Evolutionary conservation across 2,113 vertebrate genomes (phyloP).

Genomic region (human (Homo sapiens)): GRCh38 chr5:101626501-101627000

Average conservation of each 20-base stretch:
- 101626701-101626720: constrained; percentile 61
- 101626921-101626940: constrained; percentile 52
- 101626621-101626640: constrained; percentile 43
- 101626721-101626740: constrained; percentile 72
- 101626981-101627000: constrained; percentile 11
- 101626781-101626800: constrained; percentile 62
- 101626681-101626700: constrained; percentile 68
- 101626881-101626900: constrained; percentile 61
- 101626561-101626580: constrained; percentile 24
- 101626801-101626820: constrained; percentile 77
- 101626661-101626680: constrained; percentile 39
- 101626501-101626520: constrained; percentile 15
- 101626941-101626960: constrained; percentile 66
- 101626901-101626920: constrained; percentile 60
- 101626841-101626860: constrained; percentile 67
- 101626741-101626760: constrained; percentile 75
- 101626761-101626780: constrained; percentile 70
- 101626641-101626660: constrained; percentile 30
- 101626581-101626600: constrained; percentile 43
- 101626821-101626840: constrained; percentile 52
- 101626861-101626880: constrained; percentile 47
- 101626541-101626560: neutral
- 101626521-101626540: neutral
- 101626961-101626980: constrained; percentile 34
- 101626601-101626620: constrained; percentile 51